Evolutionary conservation across 2,113 vertebrate species (phyloP).

Genomic region (Origma solitaria): DNA sequence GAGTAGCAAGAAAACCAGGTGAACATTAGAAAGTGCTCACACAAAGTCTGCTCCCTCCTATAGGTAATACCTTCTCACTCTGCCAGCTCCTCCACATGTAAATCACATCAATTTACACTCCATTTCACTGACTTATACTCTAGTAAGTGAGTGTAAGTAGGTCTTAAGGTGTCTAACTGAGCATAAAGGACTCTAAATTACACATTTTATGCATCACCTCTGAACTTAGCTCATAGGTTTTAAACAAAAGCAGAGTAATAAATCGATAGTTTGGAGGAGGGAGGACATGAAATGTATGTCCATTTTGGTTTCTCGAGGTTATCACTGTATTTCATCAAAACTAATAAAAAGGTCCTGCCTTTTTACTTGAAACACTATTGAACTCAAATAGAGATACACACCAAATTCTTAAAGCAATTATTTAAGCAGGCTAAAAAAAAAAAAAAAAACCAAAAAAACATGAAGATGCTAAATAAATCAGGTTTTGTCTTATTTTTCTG

Average conservation of each 20-base stretch:
- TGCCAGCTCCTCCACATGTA: background rate
- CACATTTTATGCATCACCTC: conserved; percentile 19
- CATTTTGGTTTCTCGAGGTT: background rate
- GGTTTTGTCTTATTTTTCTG: background rate
- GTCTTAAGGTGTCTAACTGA: conserved; percentile 37
- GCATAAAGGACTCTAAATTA: conserved; percentile 39
- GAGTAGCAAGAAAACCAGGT: background rate
- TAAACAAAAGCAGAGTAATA: conserved; percentile 30
- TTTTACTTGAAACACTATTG: background rate
- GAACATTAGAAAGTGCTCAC: background rate
- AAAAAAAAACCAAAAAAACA: background rate
- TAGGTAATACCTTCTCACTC: background rate
- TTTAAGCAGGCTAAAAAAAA: background rate
- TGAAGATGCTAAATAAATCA: background rate
- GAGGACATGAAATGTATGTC: conserved; percentile 2
- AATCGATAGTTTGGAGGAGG: background rate
- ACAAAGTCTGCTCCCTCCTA: background rate
- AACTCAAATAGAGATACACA: background rate
- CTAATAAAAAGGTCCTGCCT: background rate
- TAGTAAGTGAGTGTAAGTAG: conserved; percentile 27
- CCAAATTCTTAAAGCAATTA: background rate
- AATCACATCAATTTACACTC: conserved; percentile 43
- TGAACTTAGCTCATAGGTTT: conserved; percentile 34
- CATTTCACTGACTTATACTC: conserved; percentile 48
- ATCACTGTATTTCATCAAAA: conserved; percentile 14